Evolutionary conservation across 1,140 invertebrate genomes (phyloP).

Genomic region (Ephestia elutella): DNA sequence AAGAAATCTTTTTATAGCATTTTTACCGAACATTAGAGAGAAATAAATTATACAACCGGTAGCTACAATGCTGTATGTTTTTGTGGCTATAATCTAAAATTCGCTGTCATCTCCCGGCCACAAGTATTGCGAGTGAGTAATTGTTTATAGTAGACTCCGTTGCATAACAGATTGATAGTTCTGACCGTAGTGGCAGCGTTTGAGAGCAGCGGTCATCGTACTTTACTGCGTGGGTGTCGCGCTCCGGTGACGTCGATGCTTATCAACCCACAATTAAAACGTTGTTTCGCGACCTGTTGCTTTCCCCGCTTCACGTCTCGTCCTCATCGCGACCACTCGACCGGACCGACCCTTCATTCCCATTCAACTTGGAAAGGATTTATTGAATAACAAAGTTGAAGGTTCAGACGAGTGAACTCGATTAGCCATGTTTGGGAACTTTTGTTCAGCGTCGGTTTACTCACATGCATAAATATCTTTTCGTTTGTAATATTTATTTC

Average conservation of each 20-base stretch:
- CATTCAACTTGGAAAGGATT: conserved; percentile 28
- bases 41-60: too few species aligned
- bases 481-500: background rate
- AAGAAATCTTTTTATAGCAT: too few species aligned
- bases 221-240: conserved; percentile 51
- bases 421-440: conserved; percentile 29
- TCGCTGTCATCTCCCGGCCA: background rate
- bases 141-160: conserved; percentile 11
- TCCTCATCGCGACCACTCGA: conserved; percentile 20
- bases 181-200: conserved; percentile 46
- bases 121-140: background rate
- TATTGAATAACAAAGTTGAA: conserved; percentile 30
- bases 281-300: conserved; percentile 71
- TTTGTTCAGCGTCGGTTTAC: background rate
- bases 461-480: background rate
- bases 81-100: background rate
- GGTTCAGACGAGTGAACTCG: conserved; percentile 15
- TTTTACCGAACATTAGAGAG: too few species aligned
- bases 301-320: conserved; percentile 32
- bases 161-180: conserved; percentile 12
- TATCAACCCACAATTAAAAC: conserved; percentile 69
- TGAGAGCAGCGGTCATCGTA: conserved; percentile 62
- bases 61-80: too few species aligned
- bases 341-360: conserved; percentile 36
- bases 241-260: conserved; percentile 61